Conservation (phyloP, 2,113 vertebrate genomes). For the Puntigrus tetrazona region DNA sequence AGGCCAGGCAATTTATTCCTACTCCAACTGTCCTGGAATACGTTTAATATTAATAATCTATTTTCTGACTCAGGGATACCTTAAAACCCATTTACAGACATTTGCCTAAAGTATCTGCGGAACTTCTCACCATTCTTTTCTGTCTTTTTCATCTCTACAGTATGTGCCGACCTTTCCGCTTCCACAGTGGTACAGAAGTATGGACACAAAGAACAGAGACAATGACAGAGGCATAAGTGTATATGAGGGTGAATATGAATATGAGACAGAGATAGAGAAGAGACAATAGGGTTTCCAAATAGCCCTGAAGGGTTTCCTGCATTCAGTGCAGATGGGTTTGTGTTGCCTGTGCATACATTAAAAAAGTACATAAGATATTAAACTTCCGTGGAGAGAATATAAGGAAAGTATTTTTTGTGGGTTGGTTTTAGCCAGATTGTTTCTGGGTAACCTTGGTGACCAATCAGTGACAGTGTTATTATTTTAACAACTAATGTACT, state of each 20-base stretch:
- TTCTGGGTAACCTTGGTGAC: no score
- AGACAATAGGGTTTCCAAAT: not conserved
- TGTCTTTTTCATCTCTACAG: not conserved
- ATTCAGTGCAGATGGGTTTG: not conserved
- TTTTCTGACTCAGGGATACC: constrained; percentile 39
- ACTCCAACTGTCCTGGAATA: constrained; percentile 32
- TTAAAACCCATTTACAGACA: constrained; percentile 43
- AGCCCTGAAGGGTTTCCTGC: not conserved
- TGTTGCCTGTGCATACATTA: not conserved
- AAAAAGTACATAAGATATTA: not conserved
- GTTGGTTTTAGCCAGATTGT: not conserved
- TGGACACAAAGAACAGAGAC: constrained; percentile 27
- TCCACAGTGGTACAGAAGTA: constrained; percentile 30
- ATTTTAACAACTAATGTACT: not conserved
- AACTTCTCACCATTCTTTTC: not conserved
- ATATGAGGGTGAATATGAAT: not conserved
- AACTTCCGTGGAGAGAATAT: not conserved
- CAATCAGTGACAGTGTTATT: not conserved
- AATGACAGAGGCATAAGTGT: constrained; percentile 32
- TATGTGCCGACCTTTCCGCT: not conserved
- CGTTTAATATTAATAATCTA: constrained; percentile 40
- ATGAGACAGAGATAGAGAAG: not conserved
- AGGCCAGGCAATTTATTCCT: not conserved
- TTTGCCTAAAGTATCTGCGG: constrained; percentile 12
- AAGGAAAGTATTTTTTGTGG: not conserved